A percentile compares a stretch with the other conserved stretches of the same genome.
phyloP scores from a whole-genome alignment of 2,797 vertebrate genomes.

The Luscinia luscinia region DNA sequence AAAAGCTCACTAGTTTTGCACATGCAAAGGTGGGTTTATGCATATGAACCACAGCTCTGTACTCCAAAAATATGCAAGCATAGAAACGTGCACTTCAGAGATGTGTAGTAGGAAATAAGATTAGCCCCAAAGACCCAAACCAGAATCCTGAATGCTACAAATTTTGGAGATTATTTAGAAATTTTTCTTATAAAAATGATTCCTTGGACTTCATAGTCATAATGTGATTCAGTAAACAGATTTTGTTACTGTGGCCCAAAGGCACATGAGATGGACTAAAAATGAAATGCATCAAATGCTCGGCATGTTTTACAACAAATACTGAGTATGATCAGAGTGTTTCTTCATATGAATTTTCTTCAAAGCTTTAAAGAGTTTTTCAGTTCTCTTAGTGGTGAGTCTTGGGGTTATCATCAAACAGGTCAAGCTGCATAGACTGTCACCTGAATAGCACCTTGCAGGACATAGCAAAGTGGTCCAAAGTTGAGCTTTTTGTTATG shows the following conservation, averaged over 20 bases:
- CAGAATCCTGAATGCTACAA: not conserved
- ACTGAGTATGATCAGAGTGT: not conserved
- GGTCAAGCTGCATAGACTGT: not conserved
- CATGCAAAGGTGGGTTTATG: slow-evolving; percentile 9
- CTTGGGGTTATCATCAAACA: not conserved
- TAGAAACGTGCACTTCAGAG: not conserved
- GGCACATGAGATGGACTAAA: not conserved
- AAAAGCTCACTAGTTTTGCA: slow-evolving; percentile 6
- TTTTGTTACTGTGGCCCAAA: not conserved
- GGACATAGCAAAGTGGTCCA: not conserved
- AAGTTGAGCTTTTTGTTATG: not conserved
- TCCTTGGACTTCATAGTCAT: not conserved
- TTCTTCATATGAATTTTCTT: not conserved
- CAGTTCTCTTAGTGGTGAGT: not conserved
- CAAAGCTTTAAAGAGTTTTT: not conserved
- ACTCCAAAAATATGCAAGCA: not conserved
- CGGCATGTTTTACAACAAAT: not conserved
- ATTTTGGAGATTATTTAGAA: not conserved
- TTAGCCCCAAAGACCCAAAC: not conserved
- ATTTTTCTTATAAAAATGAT: not conserved
- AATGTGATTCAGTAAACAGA: not conserved
- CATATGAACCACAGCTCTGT: not conserved
- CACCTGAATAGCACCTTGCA: not conserved
- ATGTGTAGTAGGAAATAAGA: not conserved
- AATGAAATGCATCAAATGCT: not conserved